Evolutionary conservation across 1,140 invertebrate species (phyloP).

Genomic region (Gryllus bimaculatus): DNA sequence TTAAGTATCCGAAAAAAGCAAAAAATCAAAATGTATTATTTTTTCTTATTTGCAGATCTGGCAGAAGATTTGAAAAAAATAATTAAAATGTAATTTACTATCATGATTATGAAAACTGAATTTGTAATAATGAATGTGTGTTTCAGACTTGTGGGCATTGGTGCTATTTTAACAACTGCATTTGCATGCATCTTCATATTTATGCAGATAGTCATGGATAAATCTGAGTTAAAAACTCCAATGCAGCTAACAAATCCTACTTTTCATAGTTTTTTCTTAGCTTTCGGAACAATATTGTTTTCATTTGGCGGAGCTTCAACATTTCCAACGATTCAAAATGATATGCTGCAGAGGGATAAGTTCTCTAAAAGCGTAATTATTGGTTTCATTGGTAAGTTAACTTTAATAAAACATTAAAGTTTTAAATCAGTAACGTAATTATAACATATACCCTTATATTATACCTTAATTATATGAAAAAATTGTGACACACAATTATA

Average conservation of each 20-base stretch:
- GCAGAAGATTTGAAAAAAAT: too few species aligned
- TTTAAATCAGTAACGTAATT: neutral
- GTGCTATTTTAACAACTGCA: conserved; percentile 46
- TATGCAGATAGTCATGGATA: conserved; percentile 43
- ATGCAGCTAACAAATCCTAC: conserved; percentile 30
- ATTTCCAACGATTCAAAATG: conserved; percentile 62
- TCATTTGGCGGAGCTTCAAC: conserved; percentile 55
- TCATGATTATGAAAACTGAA: too few species aligned
- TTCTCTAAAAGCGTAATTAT: conserved; percentile 43
- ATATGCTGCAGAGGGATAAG: conserved; percentile 48
- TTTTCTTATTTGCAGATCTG: too few species aligned
- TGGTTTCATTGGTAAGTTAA: conserved; percentile 40
- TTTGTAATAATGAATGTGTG: neutral
- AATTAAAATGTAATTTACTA: too few species aligned
- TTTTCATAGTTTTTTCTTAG: conserved; percentile 46
- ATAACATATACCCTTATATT: neutral
- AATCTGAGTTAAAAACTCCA: conserved; percentile 29
- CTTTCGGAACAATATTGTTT: conserved; percentile 55
- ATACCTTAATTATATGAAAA: neutral
- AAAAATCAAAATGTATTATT: too few species aligned
- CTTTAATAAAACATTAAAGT: neutral
- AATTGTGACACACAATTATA: neutral
- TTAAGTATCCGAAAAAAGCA: too few species aligned
- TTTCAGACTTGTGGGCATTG: conserved; percentile 40
- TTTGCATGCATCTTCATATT: conserved; percentile 48